Conservation (phyloP, 2,888 invertebrate species). For the Meandrusa payeni region DNA sequence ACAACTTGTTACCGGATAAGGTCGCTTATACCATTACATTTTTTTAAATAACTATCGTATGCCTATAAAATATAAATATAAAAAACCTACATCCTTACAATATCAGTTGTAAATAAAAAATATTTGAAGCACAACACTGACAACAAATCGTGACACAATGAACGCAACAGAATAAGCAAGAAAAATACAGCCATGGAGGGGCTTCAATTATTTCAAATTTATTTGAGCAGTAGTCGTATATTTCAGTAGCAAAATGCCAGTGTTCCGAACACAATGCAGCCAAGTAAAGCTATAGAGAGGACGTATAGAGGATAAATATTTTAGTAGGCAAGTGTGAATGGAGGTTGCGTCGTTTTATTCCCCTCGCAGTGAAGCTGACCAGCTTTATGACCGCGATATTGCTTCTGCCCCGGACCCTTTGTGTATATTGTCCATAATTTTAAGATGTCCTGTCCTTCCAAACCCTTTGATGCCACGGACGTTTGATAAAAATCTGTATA, state of each 20-base stretch:
- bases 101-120: constrained; percentile 11
- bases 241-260: constrained; percentile 35
- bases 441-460: constrained; percentile 29
- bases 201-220: constrained; percentile 25
- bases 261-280: constrained; percentile 22
- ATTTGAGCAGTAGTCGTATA: constrained; percentile 25
- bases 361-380: constrained; percentile 47
- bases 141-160: constrained; percentile 19
- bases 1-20: no score
- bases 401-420: constrained; percentile 41
- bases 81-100: no score
- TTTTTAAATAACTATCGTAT: no score
- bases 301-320: constrained; percentile 51
- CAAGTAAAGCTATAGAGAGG: constrained; percentile 22
- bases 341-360: constrained; percentile 55
- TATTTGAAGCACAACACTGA: constrained; percentile 5
- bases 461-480: constrained; percentile 12
- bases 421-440: constrained; percentile 41
- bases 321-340: constrained; percentile 73
- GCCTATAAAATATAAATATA: no score
- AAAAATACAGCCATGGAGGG: constrained; percentile 14
- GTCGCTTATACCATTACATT: constrained; percentile 12
- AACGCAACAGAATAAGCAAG: constrained; percentile 14
- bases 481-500: constrained; percentile 20
- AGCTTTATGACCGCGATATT: constrained; percentile 59